Evolutionary conservation across 2,797 vertebrate genomes (phyloP).

Genomic region (Cynopterus sphinx): DNA sequence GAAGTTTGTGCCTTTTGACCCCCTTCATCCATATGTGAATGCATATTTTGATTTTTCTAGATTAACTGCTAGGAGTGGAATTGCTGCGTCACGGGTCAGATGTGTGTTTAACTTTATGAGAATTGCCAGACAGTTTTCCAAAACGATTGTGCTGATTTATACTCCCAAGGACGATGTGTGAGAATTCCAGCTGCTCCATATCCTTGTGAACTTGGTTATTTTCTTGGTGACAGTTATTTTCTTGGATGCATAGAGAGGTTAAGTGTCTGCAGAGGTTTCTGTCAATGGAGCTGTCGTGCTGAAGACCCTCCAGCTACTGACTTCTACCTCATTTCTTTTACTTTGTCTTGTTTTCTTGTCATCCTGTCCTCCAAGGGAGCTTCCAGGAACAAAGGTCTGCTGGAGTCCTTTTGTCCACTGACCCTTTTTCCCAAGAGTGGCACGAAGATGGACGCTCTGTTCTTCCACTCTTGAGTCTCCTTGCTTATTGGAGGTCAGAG

Average conservation of each 20-base stretch:
- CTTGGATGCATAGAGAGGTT: background rate
- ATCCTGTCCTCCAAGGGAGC: background rate
- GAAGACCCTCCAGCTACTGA: background rate
- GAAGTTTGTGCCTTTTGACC: no score
- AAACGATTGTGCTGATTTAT: background rate
- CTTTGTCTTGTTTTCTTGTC: background rate
- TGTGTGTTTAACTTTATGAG: background rate
- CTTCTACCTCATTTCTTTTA: background rate
- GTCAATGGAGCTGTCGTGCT: rapidly evolving
- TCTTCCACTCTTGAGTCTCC: background rate
- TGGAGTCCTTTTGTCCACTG: background rate
- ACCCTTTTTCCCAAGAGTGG: background rate
- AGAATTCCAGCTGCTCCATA: background rate
- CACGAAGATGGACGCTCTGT: background rate
- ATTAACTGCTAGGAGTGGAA: background rate
- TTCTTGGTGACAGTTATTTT: background rate
- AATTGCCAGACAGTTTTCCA: background rate
- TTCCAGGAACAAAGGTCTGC: background rate
- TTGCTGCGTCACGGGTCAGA: background rate
- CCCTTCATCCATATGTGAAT: background rate
- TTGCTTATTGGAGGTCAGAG: background rate
- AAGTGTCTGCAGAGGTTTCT: background rate
- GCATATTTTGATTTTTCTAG: background rate
- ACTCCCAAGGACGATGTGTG: no score
- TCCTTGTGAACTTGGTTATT: background rate